Evolutionary conservation across 2,888 invertebrate species (phyloP), one percentile per base, ranked within the genome.

Genomic region (Pammene aurita): DNA sequence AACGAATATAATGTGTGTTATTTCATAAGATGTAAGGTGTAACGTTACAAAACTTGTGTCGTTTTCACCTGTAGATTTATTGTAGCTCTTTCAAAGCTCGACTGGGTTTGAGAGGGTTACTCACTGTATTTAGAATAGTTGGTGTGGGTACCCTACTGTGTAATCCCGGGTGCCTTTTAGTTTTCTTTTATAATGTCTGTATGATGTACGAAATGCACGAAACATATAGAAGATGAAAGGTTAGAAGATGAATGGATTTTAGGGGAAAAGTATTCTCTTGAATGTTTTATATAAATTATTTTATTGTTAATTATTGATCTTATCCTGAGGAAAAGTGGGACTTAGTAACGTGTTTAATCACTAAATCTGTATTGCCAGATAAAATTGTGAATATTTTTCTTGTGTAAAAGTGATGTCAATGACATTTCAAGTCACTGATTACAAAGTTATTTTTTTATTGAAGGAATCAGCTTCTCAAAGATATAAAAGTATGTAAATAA

Each of bases 121-220:
- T 90, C 87, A 90, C 84, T 89, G 88, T 92, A 88, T 89, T 90
- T 93, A 93, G 93, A 87, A 88, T 93, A 93, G 93, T 92, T 80
- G 88, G 90, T 92, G 90, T 91, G 82, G 91, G 92, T 88, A 87
- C 90, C 92, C 93, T 81, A 75, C 84, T 86, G 83, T 93, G 87
- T 93, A 93, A 90, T 89, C 87, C 82, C 75, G 93, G 93, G 93
- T 92, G 90, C 92, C 93, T 86, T 54, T 91, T 92, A 85, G 88
- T 86, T 92, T 90, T 84, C 75, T 76, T 83, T 84, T 83, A 84
- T 78, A 88, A 86, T 92, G 92, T 94, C 95, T 96, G 95, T 96
- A 96, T 96, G 95, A 95, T 95, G 95, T 95, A 95, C 93, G 96
- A 96, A 96, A 96, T 96, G 96, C 96, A 96, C 96, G 95, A 96